Evolutionary conservation across 2,113 vertebrate species (phyloP).

Genomic region (Pollimyrus isidori): DNA sequence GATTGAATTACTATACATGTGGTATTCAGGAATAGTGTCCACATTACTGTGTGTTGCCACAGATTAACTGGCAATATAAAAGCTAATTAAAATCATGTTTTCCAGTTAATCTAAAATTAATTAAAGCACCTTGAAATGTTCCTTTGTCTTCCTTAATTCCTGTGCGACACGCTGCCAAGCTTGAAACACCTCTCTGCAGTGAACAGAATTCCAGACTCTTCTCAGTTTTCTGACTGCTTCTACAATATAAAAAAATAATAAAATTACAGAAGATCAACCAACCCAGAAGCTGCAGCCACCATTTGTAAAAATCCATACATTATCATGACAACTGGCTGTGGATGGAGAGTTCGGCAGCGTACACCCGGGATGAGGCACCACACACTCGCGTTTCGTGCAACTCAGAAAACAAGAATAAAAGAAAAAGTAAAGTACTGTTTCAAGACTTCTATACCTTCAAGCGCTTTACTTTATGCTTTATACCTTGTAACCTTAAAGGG

Average conservation of each 20-base stretch:
- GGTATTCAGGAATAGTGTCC: not conserved
- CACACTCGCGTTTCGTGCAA: not conserved
- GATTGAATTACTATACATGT: not conserved
- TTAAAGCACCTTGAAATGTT: slow-evolving; percentile 45
- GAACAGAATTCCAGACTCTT: slow-evolving; percentile 22
- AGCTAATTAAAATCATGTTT: not conserved
- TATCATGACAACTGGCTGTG: not conserved
- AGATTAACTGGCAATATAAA: not conserved
- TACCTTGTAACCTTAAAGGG: not conserved
- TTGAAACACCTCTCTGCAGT: slow-evolving; percentile 29
- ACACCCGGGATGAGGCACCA: not conserved
- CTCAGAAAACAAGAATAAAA: not conserved
- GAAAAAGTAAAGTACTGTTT: not conserved
- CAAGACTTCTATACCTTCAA: not conserved
- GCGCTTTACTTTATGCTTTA: not conserved
- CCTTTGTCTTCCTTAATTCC: slow-evolving; percentile 41
- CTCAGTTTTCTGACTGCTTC: slow-evolving; percentile 41
- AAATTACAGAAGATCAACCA: not conserved
- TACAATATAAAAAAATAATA: slow-evolving; percentile 23
- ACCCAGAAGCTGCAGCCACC: not conserved
- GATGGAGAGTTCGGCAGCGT: not conserved
- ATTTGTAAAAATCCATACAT: not conserved
- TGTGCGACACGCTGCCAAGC: slow-evolving; percentile 37
- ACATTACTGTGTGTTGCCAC: not conserved
- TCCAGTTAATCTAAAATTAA: not conserved